These are phyloP conservation scores for Pipistrellus nathusii DNA, from an alignment of 2,797 vertebrate species.

Conservation along the genomic window DNA sequence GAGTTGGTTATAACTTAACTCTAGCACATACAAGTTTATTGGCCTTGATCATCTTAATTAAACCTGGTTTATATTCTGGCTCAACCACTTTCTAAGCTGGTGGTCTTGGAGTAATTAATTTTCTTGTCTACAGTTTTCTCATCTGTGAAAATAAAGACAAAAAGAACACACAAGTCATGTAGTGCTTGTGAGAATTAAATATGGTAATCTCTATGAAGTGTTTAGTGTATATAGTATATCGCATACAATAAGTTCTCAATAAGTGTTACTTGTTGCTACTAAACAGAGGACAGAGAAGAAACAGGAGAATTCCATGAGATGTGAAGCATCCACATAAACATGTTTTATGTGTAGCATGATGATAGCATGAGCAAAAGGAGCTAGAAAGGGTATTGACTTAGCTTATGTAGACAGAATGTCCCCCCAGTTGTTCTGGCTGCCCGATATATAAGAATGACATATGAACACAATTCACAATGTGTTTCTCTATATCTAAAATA, in stretches of 20 bases:
- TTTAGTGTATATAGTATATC: background rate
- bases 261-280: constrained; percentile 1
- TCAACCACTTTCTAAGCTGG: constrained; percentile 23
- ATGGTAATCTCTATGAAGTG: background rate
- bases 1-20: background rate
- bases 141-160: constrained; percentile 27
- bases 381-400: background rate
- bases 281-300: background rate
- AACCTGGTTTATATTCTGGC: background rate
- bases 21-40: background rate
- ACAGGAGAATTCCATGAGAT: background rate
- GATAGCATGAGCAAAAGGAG: background rate
- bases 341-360: background rate
- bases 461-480: constrained; percentile 25
- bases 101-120: constrained; percentile 11
- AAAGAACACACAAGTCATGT: background rate
- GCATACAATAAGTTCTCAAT: background rate
- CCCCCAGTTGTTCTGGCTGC: background rate
- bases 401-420: background rate
- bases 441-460: background rate
- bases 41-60: constrained; percentile 36
- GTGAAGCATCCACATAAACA: background rate
- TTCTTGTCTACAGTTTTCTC: constrained; percentile 5
- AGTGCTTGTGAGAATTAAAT: constrained; percentile 19
- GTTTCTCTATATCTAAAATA: background rate